phyloP scores from a whole-genome alignment of 2,888 invertebrate genomes.

The Harmothoe impar region DNA sequence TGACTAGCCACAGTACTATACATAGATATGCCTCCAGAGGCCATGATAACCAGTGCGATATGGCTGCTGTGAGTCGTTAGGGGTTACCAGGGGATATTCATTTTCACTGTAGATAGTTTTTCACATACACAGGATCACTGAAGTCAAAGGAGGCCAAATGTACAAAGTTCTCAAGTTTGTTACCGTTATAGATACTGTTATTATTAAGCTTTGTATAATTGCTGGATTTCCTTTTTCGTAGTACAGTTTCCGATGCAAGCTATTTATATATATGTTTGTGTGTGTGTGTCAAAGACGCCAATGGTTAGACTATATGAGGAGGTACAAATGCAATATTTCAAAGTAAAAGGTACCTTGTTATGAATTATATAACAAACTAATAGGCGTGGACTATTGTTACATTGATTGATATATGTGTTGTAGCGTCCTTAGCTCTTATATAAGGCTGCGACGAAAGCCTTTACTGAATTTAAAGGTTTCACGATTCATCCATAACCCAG shows the following conservation, averaged over 20 bases:
- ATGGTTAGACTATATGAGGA: too few species aligned
- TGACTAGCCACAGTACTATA: neutral
- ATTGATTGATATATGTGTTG: too few species aligned
- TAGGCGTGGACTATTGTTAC: too few species aligned
- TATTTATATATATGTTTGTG: neutral
- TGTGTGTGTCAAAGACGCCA: too few species aligned
- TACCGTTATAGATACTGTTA: neutral
- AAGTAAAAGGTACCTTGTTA: too few species aligned
- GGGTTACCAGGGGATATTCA: neutral
- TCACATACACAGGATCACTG: constrained; percentile 24
- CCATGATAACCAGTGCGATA: neutral
- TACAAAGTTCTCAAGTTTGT: constrained; percentile 11
- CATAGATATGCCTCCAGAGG: neutral
- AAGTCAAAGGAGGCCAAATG: constrained; percentile 33
- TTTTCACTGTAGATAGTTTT: constrained; percentile 37
- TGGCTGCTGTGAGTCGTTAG: neutral
- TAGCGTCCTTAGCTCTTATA: too few species aligned
- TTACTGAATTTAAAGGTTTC: too few species aligned
- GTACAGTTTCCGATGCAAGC: constrained; percentile 37
- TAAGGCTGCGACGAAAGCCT: too few species aligned
- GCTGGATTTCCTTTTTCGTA: neutral
- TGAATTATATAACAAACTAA: too few species aligned
- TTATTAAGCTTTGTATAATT: neutral
- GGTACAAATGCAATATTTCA: too few species aligned
- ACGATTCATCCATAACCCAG: neutral